phyloP scores from a whole-genome alignment of 2,113 vertebrate genomes.

The Pterocles orientalis region DNA sequence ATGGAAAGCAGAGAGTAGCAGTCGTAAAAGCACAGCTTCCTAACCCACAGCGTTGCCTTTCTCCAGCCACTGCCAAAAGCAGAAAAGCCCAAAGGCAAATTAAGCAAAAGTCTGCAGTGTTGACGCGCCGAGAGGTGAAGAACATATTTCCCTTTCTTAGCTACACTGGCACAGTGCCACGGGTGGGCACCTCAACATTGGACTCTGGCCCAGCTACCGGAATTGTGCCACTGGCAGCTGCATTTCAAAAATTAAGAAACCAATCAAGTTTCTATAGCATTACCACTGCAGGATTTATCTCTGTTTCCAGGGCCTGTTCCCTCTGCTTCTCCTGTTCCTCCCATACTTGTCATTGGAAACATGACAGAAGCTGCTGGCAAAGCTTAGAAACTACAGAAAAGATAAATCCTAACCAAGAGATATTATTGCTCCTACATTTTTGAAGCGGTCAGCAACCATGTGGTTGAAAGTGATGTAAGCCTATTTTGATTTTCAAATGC shows the following conservation, averaged over 20 bases:
- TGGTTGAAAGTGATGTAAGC: neutral
- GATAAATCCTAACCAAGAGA: neutral
- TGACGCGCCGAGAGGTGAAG: neutral
- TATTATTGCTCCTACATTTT: neutral
- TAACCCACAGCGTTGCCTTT: neutral
- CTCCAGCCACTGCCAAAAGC: neutral
- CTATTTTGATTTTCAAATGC: neutral
- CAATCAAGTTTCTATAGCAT: neutral
- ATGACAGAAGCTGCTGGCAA: neutral
- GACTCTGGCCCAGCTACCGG: slow-evolving; percentile 4
- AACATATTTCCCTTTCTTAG: neutral
- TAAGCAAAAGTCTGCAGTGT: neutral
- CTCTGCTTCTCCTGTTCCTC: neutral
- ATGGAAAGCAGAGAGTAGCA: neutral
- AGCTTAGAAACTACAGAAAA: neutral
- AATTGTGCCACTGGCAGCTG: slow-evolving; percentile 2
- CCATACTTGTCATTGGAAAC: neutral
- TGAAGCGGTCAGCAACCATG: neutral
- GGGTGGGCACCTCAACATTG: neutral
- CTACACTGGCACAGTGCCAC: neutral
- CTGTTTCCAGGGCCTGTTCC: neutral
- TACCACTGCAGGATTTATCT: neutral
- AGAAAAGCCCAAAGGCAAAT: neutral
- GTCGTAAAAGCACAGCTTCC: neutral
- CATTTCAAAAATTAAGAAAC: neutral